Evolutionary conservation across 2,113 vertebrate genomes (phyloP), one percentile per base, ranked within the genome.

Genomic region (Notothenia coriiceps): DNA sequence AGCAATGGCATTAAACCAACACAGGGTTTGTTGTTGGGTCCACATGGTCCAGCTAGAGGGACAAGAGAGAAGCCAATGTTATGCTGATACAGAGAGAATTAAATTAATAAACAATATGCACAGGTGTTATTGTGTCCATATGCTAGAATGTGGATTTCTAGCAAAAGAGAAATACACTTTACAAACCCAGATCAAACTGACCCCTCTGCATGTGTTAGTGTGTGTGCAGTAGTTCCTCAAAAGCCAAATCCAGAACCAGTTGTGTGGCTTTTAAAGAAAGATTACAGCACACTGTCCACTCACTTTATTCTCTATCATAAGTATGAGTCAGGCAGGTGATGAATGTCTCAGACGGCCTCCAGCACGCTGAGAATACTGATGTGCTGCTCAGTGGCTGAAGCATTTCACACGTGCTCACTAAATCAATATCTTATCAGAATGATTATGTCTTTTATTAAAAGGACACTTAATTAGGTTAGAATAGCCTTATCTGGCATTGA

Each of bases 291-390:
- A 6, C 4, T 13, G 68, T 78, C 52, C 66, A 44, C 72, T 33
- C 14, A 43, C 56, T 59, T 65, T 56, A 18, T 18, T 33, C 50
- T 55, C 14, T 40, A 7, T 40, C 1, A 40, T 15, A 13, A 73
- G 47, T 51, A 25, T 15, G 33, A 81, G 71, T 13, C 59, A n/a
- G 72, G 51, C 66, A 52, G 69, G 51, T 71, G 75, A 77, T 77
- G 51, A 71, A 61, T 29, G 76, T 68, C 62, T 80, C 70, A 67
- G 75, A 46, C 47, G 22, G 62, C 80, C 50, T 68, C 70, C 17
- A 12, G 62, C 56, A 1, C 76, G 72, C 35, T 0, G 63, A 74
- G 25, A 82, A 83, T 83, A 66, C 84, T 74, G 86, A 88, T 79
- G 74, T 18, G 71, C 73, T 74, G 40, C 60, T 70, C 55, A 50